Evolutionary conservation across 1,140 invertebrate genomes (phyloP), one percentile per base, ranked within the genome.

Genomic region (Bilobella aurantiaca): DNA sequence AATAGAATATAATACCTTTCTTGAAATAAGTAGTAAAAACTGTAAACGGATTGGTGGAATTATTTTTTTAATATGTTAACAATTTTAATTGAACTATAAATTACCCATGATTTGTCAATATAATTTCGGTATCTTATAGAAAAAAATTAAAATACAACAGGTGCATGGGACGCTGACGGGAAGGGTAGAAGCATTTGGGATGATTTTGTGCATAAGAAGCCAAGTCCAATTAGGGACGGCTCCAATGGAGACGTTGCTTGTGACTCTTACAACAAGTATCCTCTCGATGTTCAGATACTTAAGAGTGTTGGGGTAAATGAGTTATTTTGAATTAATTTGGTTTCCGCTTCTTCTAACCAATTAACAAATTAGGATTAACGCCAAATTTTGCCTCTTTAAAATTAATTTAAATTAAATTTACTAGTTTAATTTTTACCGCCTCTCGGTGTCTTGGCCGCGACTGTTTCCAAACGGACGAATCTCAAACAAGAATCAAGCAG

Each of bases 391-490:
- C n/a, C n/a, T n/a, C n/a, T n/a, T n/a, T n/a, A n/a, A n/a, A n/a
- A n/a, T n/a, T n/a, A n/a, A n/a, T n/a, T 42, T 42, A 12, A 12
- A 42, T 42, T 42, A 32, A 58, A 31, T 64, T 2, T n/a, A n/a
- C n/a, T 46, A 64, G 69, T 65, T 60, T 16, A 25, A 64, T 3
- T 62, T 61, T 21, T 73, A 69, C 34, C 63, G 71, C 29, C 71
- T 73, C 42, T 73, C 71, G 1, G 46, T 73, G 1, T 68, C 71
- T 5, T 73, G 71, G 71, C 27, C 69, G 3, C 16, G 71, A 29
- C 60, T 73, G 23, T 56, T 73, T 30, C 71, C 71, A 29, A 65
- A 61, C 34, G 71, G 69, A 49, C 58, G 56, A 2, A 29, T 23
- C 32, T 14, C 14, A 16, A 34, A 34, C 1, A 62, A 66, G 16